These are phyloP conservation scores for Brachionus koreanus DNA, from an alignment of 1,140 invertebrate species.

Conservation along the genomic window DNA sequence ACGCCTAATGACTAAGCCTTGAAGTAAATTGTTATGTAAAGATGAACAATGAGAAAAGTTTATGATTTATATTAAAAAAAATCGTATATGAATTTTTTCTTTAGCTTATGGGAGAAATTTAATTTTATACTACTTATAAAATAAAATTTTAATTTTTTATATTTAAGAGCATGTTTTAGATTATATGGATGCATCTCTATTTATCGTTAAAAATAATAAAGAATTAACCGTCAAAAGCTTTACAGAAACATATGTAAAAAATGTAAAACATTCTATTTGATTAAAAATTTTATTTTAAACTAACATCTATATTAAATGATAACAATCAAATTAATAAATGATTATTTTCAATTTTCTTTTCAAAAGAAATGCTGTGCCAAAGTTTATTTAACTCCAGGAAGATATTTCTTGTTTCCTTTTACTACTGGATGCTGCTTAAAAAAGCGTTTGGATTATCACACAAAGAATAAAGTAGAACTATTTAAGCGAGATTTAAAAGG, in stretches of 20 bases:
- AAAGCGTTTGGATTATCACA: background rate
- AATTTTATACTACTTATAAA: too few species aligned
- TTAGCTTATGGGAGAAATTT: too few species aligned
- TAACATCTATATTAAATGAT: too few species aligned
- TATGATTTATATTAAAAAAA: too few species aligned
- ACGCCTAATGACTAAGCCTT: too few species aligned
- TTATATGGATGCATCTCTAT: constrained; percentile 9
- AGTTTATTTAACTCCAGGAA: background rate
- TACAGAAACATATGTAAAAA: background rate
- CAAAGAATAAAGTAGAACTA: background rate
- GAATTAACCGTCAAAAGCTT: background rate
- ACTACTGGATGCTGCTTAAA: constrained; percentile 29
- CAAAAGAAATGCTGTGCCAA: constrained; percentile 3
- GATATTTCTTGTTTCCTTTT: constrained; percentile 41
- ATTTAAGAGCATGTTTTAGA: background rate
- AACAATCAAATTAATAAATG: background rate
- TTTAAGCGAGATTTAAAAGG: constrained; percentile 29
- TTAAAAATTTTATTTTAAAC: background rate
- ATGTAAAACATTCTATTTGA: constrained; percentile 15
- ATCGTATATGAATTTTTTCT: too few species aligned
- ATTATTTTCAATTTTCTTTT: background rate
- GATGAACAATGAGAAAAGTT: too few species aligned
- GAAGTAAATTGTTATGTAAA: too few species aligned
- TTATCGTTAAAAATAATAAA: constrained; percentile 6
- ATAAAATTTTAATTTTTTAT: too few species aligned